Evolutionary conservation across 2,888 invertebrate species (phyloP), one percentile per base, ranked within the genome.

Genomic region (Trilocha varians): DNA sequence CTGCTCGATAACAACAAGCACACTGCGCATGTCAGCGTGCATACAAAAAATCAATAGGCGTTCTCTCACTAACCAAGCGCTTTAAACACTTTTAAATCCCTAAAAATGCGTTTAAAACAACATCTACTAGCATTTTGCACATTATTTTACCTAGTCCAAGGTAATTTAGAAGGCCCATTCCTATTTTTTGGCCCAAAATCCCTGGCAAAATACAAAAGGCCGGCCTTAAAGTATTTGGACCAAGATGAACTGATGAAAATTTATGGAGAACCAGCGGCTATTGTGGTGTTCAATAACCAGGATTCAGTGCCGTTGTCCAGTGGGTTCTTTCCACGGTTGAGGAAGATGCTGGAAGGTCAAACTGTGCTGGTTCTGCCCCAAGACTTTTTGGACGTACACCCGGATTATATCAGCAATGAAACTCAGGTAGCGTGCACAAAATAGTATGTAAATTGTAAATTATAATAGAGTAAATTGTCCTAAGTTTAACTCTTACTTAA

Each of bases 251-350:
- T 89, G 59, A 84, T 86, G 71, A 78, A 78, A 56, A 79, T 90
- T n/a, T 89, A 88, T 50, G 80, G 78, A 32, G 87, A 87, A 44
- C 87, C 84, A 52, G 85, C 87, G 35, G 88, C 88, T 3, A 87
- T 89, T 18, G 86, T 89, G 46, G 84, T 89, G 48, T 89, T 89
- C 53, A 87, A 89, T 42, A 87, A 89, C 55, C 89, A 89, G 65
- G 85, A 83, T 44, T 84, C 87, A 0, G 82, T 75, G 55, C 87
- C 87, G 4, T 64, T 89, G 48, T 87, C 87, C 42, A 79, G 82
- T 43, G 87, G 78, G 5, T 80, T 79, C 44, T 89, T 87, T 54
- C 89, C 89, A 3, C 68, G 86, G 50, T 74, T 89, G 50, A 66
- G 88, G 60, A 85, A 87, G 67, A 76, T 89, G 73, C 64, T 89